A percentile compares a stretch with the other conserved stretches of the same genome.
These are phyloP conservation scores for Gymnodraco acuticeps DNA, from an alignment of 2,797 vertebrate species.

Conservation along the genomic window DNA sequence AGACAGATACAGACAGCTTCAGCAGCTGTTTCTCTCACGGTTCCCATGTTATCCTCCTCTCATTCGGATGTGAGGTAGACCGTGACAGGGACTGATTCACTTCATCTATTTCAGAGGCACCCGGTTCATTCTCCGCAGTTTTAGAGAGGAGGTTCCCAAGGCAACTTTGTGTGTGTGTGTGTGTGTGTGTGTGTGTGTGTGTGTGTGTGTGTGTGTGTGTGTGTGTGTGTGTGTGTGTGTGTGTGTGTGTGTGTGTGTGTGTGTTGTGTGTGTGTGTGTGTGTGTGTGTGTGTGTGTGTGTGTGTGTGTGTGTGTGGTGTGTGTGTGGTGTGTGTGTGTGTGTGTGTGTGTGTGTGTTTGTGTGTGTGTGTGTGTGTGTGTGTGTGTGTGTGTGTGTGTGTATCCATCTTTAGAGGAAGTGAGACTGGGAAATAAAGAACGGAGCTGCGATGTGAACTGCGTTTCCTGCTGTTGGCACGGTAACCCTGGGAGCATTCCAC, in stretches of 20 bases:
- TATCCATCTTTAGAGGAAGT: conserved; percentile 68
- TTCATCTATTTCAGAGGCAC: conserved; percentile 61
- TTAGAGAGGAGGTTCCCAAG: conserved; percentile 38
- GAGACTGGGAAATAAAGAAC: conserved; percentile 65
- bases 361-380: conserved; percentile 23
- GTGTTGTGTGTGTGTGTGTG: conserved; percentile 28
- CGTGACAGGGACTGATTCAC: conserved; percentile 52
- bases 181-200: conserved; percentile 26
- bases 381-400: conserved; percentile 12
- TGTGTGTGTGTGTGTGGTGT: conserved; percentile 26
- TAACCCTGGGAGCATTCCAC: conserved; percentile 72
- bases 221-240: not conserved
- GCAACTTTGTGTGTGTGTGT: conserved; percentile 36
- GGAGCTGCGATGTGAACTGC: conserved; percentile 60
- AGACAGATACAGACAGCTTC: not conserved
- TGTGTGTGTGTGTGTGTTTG: conserved; percentile 28
- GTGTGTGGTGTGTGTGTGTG: conserved; percentile 24
- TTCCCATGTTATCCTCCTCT: conserved; percentile 54
- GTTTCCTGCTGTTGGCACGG: conserved; percentile 76
- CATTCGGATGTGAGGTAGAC: conserved; percentile 57
- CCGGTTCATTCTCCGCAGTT: conserved; percentile 25
- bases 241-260: not conserved
- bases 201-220: conserved; percentile 23
- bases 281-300: conserved; percentile 17
- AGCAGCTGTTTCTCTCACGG: conserved; percentile 55